Evolutionary conservation across 2,888 invertebrate genomes (phyloP).

Genomic region (Drosophila maculinotata): DNA sequence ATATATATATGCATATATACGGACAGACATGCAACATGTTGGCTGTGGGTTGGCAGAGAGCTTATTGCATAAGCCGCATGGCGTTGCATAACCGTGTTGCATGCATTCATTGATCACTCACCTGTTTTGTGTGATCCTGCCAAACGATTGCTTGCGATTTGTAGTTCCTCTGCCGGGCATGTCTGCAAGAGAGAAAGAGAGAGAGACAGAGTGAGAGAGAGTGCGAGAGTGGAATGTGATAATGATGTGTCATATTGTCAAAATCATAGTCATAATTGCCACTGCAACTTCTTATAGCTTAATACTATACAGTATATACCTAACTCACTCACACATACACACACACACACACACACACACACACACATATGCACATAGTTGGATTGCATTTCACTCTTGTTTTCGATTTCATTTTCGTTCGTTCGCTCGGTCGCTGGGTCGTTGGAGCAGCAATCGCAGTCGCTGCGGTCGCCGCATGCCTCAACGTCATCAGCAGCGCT

Average conservation of each 20-base stretch:
- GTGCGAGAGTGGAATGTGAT: slow-evolving; percentile 8
- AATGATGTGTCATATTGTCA: slow-evolving; percentile 11
- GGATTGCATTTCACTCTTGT: slow-evolving; percentile 73
- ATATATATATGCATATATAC: background rate
- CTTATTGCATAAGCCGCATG: slow-evolving; percentile 2
- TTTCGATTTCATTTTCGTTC: slow-evolving; percentile 71
- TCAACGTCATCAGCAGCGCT: slow-evolving; percentile 33
- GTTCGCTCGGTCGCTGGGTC: slow-evolving; percentile 65
- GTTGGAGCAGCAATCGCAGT: slow-evolving; percentile 56
- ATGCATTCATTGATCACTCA: slow-evolving; percentile 46
- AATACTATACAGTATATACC: no score
- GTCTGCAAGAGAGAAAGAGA: slow-evolving; percentile 52
- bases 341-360: slow-evolving; percentile 8
- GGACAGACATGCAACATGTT: background rate
- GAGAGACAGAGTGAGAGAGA: slow-evolving; percentile 22
- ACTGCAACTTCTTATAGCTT: slow-evolving; percentile 21
- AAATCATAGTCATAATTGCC: slow-evolving; percentile 28
- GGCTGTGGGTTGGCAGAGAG: slow-evolving; percentile 4
- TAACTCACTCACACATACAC: slow-evolving; percentile 3
- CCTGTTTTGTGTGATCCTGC: slow-evolving; percentile 70
- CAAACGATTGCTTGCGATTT: slow-evolving; percentile 59
- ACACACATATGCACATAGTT: slow-evolving; percentile 11
- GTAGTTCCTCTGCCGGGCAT: slow-evolving; percentile 70
- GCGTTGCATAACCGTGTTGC: no score
- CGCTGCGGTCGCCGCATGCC: slow-evolving; percentile 21